Percentiles rank a stretch among this genome's conserved stretches.
phyloP scores from a whole-genome alignment of 2,888 invertebrate genomes.

The Prostheceraeus crozeri region DNA sequence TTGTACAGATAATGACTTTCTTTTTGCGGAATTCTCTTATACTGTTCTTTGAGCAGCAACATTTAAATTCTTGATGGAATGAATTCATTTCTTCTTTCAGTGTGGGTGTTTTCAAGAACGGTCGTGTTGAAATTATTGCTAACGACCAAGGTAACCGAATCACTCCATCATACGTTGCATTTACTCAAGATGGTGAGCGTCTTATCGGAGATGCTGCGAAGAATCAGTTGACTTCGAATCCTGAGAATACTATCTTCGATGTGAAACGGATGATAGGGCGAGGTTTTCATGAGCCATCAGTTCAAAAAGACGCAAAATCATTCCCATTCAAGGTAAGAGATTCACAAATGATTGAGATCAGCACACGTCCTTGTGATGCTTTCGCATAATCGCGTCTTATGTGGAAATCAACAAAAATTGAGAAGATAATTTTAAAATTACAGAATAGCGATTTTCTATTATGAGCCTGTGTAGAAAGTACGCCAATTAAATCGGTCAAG shows the following conservation, averaged over 20 bases:
- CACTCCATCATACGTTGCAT: constrained; percentile 69
- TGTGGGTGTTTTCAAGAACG: constrained; percentile 58
- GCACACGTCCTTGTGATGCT: too few species aligned
- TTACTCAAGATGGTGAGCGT: constrained; percentile 64
- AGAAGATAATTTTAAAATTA: too few species aligned
- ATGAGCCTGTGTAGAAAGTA: too few species aligned
- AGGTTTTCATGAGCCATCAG: constrained; percentile 60
- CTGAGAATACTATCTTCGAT: constrained; percentile 65
- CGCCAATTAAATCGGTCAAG: too few species aligned
- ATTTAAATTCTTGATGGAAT: too few species aligned
- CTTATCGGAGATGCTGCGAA: constrained; percentile 60
- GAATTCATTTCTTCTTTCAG: constrained; percentile 59
- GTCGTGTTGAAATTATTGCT: constrained; percentile 60
- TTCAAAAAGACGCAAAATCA: constrained; percentile 88
- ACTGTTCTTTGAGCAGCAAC: too few species aligned
- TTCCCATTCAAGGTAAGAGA: constrained; percentile 98
- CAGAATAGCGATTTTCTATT: too few species aligned
- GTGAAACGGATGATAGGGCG: constrained; percentile 39
- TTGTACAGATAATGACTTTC: too few species aligned
- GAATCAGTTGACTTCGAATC: constrained; percentile 79
- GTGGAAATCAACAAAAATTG: too few species aligned
- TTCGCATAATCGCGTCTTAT: too few species aligned
- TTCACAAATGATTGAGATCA: too few species aligned
- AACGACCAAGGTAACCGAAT: constrained; percentile 65
- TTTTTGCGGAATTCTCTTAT: too few species aligned